Conservation (phyloP, 2,797 vertebrate species). For the Steatocranus sp. region DNA sequence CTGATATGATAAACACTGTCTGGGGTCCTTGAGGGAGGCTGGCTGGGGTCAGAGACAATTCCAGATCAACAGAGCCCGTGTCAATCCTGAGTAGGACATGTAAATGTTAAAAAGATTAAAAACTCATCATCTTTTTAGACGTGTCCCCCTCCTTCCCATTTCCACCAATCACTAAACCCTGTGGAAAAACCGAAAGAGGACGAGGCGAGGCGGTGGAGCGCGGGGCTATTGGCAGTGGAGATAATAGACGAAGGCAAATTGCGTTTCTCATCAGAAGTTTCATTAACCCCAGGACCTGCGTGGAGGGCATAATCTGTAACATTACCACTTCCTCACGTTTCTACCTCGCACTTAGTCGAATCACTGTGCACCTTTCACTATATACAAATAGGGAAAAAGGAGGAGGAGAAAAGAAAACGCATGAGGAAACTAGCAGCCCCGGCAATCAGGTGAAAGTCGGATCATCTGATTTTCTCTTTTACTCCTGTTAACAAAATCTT, state of each 20-base stretch:
- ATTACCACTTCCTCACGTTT: conserved; percentile 79
- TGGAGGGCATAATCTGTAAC: conserved; percentile 80
- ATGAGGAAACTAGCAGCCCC: conserved; percentile 11
- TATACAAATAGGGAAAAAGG: conserved; percentile 27
- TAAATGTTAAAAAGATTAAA: conserved; percentile 84
- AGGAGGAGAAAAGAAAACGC: not conserved
- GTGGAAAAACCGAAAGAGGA: conserved; percentile 60
- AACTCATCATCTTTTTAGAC: conserved; percentile 78
- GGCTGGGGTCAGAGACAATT: conserved; percentile 65
- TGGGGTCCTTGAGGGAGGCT: conserved; percentile 62
- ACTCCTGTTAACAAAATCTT: conserved; percentile 23
- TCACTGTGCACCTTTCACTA: conserved; percentile 57
- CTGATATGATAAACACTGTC: conserved; percentile 69
- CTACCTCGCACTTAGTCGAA: conserved; percentile 39
- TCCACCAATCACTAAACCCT: conserved; percentile 55
- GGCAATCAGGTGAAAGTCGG: conserved; percentile 8
- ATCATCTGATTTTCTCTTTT: conserved; percentile 10
- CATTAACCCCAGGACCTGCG: conserved; percentile 79
- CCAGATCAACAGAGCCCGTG: conserved; percentile 64
- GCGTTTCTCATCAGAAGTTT: conserved; percentile 82
- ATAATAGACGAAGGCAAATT: conserved; percentile 81
- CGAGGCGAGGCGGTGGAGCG: conserved; percentile 30
- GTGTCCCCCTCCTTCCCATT: conserved; percentile 33
- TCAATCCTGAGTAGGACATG: conserved; percentile 73
- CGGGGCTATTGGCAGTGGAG: conserved; percentile 71